Conservation (phyloP, 2,797 vertebrate genomes). For the Gymnothorax reevesii region DNA sequence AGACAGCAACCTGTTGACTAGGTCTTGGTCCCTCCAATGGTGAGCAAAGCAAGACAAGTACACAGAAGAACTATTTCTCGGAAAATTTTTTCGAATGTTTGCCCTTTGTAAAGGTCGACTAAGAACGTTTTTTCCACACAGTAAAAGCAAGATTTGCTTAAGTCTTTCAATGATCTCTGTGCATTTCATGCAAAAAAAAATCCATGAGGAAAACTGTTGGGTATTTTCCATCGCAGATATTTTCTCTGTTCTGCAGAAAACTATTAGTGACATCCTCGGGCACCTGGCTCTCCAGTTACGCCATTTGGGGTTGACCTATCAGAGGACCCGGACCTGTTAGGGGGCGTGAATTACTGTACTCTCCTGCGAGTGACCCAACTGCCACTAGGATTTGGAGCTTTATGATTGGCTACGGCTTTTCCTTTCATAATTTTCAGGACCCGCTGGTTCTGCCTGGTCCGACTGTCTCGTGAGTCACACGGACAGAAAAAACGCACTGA, state of each 20-base stretch:
- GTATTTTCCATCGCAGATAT: background rate
- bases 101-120: background rate
- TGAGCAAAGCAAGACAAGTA: background rate
- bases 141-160: background rate
- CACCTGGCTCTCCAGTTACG: constrained; percentile 39
- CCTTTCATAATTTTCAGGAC: constrained; percentile 37
- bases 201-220: background rate
- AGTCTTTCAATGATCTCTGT: background rate
- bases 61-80: background rate
- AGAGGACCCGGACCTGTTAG: constrained; percentile 2
- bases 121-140: background rate
- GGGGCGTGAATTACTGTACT: background rate
- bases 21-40: background rate
- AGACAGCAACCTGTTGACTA: background rate
- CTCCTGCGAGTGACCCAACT: constrained; percentile 33
- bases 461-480: constrained; percentile 30
- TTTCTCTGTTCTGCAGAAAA: constrained; percentile 43
- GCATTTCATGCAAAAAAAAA: background rate
- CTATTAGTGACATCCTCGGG: constrained; percentile 41
- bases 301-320: constrained; percentile 60
- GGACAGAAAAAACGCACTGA: constrained; percentile 30
- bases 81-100: background rate
- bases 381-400: constrained; percentile 43
- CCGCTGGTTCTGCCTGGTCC: constrained; percentile 32
- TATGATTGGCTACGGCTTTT: constrained; percentile 60